Conservation (phyloP, 1,140 invertebrate genomes). For the Eumeta japonica region DNA sequence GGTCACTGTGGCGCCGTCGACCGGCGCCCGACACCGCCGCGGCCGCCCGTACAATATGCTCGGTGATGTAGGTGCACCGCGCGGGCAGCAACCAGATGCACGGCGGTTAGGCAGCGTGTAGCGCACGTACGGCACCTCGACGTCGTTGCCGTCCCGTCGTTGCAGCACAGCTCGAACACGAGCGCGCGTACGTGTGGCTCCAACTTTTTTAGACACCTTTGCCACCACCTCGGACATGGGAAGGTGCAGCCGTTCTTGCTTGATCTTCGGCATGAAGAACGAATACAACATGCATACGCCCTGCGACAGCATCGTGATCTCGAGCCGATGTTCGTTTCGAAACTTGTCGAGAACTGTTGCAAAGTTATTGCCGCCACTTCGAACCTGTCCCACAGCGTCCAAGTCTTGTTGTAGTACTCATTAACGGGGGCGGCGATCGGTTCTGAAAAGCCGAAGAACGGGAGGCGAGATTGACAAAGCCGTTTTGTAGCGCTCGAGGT, state of each 20-base stretch:
- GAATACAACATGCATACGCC: slow-evolving; percentile 98
- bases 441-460: slow-evolving; percentile 97
- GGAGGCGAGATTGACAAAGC: slow-evolving; percentile 96
- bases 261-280: slow-evolving; percentile 95
- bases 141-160: slow-evolving; percentile 91
- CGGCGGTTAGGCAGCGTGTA: slow-evolving; percentile 74
- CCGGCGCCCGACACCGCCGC: too few relatives aligned
- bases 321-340: slow-evolving; percentile 84
- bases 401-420: slow-evolving; percentile 92
- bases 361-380: slow-evolving; percentile 92
- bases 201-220: slow-evolving; percentile 90
- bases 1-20: not conserved
- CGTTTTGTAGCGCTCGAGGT: slow-evolving; percentile 86
- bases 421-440: slow-evolving; percentile 88
- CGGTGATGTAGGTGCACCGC: not conserved
- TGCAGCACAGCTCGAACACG: slow-evolving; percentile 95
- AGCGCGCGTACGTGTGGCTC: slow-evolving; percentile 88
- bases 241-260: slow-evolving; percentile 83
- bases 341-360: slow-evolving; percentile 94
- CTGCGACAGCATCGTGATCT: slow-evolving; percentile 98
- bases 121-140: slow-evolving; percentile 97
- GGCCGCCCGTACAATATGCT: too few relatives aligned
- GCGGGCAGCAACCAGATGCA: slow-evolving; percentile 1
- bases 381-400: slow-evolving; percentile 98
- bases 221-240: slow-evolving; percentile 91